Base-by-base conservation (phyloP, 2,113 vertebrate genomes). In the Ochotona princeps region DNA sequence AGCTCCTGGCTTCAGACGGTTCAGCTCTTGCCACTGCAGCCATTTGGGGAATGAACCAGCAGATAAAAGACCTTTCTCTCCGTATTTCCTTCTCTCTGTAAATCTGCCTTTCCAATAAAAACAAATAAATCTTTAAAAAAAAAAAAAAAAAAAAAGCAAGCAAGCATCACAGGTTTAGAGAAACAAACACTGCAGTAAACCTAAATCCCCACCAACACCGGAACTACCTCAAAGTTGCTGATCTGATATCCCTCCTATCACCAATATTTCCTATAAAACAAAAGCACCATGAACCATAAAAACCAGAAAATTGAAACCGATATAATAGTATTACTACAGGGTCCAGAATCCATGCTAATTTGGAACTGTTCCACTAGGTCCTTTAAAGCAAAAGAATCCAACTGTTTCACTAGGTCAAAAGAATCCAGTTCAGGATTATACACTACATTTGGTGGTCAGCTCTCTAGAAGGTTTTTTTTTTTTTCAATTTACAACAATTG, bases 231-330 rank as follows among this genome's bases (percentile, higher is more conserved):
- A 94, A 20, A 89, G 26, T 8, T 89, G 81, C 73, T 83, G 47
- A 84, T 66, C 5, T 81, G 54, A 78, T 79, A 7, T 49, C 10
- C 26, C 30, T 44, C 38, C 38, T 44, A 92, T 35, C 14, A 81
- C 13, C 75, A 82, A 6, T 70, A 88, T 61, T 87, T 90, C 67
- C 73, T 76, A 84, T 3, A 84, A 92, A 92, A 87, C 47, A 76
- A 60, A 38, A 2, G 57, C 4, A 44, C 65, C 94, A 82, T 82
- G 65, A 79, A 87, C 11, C 13, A 70, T 28, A 74, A 82, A 91
- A 89, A 82, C 67, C 63, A 92, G 57, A 15, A 78, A 73, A 87
- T 18, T 85, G 38, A 91, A n/a, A 92, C 28, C 73, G 51, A 81
- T 65, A 70, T 28, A 70, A 70, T 28, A 70, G 65, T 79, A 87